Evolutionary conservation across 2,113 vertebrate species (phyloP), one percentile per base, ranked within the genome.

Genomic region (Atractosteus spatula): DNA sequence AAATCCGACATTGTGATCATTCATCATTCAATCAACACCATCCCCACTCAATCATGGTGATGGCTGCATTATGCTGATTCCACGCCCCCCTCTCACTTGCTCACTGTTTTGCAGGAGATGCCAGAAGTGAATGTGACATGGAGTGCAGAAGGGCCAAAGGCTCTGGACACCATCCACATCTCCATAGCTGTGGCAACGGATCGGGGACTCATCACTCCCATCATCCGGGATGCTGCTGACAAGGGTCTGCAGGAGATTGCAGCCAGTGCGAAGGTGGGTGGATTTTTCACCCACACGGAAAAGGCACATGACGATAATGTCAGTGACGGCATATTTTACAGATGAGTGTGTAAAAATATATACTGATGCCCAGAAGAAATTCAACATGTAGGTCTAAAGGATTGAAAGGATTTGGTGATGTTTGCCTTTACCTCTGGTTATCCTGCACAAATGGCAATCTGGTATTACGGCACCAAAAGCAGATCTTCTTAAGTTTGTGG

Each of bases 161-260:
- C 90, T 4, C 89, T 97, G 56, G 91, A 93, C 66, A 95, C 88
- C 47, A 87, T 98, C 80, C 94, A 98, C 81, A 97, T 98, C 77
- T 92, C 96, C 67, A 91, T 99, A 56, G 96, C 95, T 29, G 97
- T 98, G 80, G 96, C 96, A 45, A 99, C 97, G 0, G 93, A 96
- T 61, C 92, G 86, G 78, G 97, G 97, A 74, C 92, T 98, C 73
- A 95, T 98, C 77, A 98, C 96, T 1, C 97, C 97, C 7, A 91
- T 99, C 84, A 95, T 99, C 81, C 97, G 84, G 83, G 90, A 97
- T 79, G 97, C 92, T 56, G 94, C 94, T 55, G 81, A 86, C 78
- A 99, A 98, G 84, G 96, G 96, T 61, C 85, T 98, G 64, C 84
- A 86, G 79, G 96, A 99, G 87, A 99, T 99, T 63, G 90, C 97